Evolutionary conservation across 2,888 invertebrate species (phyloP), one percentile per base, ranked within the genome.

Genomic region (Brenthis ino): DNA sequence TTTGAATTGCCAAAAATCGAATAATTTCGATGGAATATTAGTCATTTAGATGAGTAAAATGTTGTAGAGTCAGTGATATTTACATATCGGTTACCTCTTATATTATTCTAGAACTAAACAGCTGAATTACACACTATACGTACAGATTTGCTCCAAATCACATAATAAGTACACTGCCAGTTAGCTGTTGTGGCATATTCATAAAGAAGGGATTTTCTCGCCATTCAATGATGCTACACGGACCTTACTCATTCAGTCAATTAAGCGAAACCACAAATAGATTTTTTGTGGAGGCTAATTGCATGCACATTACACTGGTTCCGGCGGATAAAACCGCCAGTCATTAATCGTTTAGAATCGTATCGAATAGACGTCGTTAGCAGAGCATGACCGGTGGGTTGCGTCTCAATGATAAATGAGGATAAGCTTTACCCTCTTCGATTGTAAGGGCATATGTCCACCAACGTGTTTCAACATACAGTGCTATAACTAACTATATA

Each of bases 321-420:
- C 63, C 56, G 63, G 37, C 61, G 57, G 57, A 68, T 57, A 51
- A 67, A 70, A 70, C 37, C 54, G 67, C 67, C 33, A 66, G 69
- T 70, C 69, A 67, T 70, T 70, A 67, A 63, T 70, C 64, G 63
- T 53, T 64, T 67, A 67, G 63, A 64, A 70, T 67, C 33, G 58
- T 64, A 70, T 70, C 69, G 57, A 58, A 63, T 60, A 67, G 64
- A 67, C 67, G 66, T 67, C 70, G 67, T 67, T 66, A 67, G 64
- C 68, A 57, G 64, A 67, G 58, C 70, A 58, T 67, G 70, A 67
- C 57, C 61, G 65, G 54, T 43, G 54, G 68, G 48, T 6, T n/a
- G 54, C 67, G 64, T 47, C 53, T 69, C 55, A 64, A 71, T 71
- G 64, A 71, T 71, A 67, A 67, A 71, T 71, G 67, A 69, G 43